phyloP scores from a whole-genome alignment of 2,797 vertebrate genomes.

The Anguilla marmorata region DNA sequence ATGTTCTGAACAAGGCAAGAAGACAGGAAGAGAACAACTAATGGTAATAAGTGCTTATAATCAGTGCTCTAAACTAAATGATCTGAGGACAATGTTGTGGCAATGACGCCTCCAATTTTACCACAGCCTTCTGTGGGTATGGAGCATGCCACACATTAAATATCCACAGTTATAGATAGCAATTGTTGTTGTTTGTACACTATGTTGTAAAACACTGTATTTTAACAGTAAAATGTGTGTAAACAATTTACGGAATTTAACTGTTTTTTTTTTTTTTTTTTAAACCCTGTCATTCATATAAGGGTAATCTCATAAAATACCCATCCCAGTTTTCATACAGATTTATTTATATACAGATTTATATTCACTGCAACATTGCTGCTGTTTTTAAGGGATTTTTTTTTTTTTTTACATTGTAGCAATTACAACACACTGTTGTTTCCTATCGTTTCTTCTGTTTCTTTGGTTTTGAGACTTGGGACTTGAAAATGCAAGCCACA shows the following conservation, averaged over 20 bases:
- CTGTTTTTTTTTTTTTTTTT: no score
- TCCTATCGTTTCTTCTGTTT: conserved; percentile 74
- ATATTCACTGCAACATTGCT: neutral
- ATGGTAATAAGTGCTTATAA: conserved; percentile 8
- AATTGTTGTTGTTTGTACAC: neutral
- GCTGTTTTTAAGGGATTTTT: neutral
- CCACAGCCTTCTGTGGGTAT: neutral
- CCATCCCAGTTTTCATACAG: no score
- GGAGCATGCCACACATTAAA: neutral
- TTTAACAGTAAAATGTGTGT: no score
- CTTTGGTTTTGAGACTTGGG: conserved; percentile 72
- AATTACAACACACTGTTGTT: conserved; percentile 57
- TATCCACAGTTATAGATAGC: conserved; percentile 67
- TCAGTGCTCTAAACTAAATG: neutral
- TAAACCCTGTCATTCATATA: no score
- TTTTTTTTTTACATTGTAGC: conserved; percentile 62
- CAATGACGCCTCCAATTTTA: neutral
- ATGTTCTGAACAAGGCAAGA: neutral
- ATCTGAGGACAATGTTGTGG: neutral
- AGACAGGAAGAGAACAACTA: neutral
- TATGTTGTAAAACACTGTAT: no score
- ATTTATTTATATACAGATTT: neutral
- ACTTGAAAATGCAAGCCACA: conserved; percentile 65
- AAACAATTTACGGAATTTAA: no score
- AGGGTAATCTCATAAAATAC: no score